Evolutionary conservation across 2,888 invertebrate species (phyloP), one percentile per base, ranked within the genome.

Genomic region (Cloeon dipterum): DNA sequence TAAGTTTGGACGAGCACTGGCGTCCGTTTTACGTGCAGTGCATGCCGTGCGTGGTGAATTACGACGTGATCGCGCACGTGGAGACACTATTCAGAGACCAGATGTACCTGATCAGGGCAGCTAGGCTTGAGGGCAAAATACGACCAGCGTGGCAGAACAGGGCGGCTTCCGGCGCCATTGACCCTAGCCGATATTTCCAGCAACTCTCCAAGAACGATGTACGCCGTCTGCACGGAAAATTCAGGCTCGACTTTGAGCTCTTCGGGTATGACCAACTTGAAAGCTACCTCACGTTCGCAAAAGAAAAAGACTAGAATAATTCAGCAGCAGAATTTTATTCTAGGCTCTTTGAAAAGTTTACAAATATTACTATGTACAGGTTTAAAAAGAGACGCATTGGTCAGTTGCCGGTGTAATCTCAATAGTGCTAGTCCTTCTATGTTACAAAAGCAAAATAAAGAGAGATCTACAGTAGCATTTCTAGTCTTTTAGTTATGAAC

Each of bases 1-100:
- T n/a, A n/a, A n/a, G 38, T 41, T 54, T 58, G 2, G 66, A 68
- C 46, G 64, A 64, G 44, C 70, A 70, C 47, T 70, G 70, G 70
- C 58, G 61, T 33, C 64, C 65, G 0, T 64, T 61, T 42, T 58
- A 61, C 42, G 51, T 62, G 11, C 57, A 61, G 35, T 70, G 70
- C 45, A 62, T 63, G 1, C 69, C 68, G 1, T 70, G 70, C 45
- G 46, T 57, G 5, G 50, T 70, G 2, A 48, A 59, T 18, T 68
- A 67, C 43, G 60, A 67, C 43, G 51, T 64, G 34, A 54, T 68
- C 8, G 66, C 63, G 1, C 26, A 38, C 23, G 62, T 66, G 39
- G 68, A 68, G 47, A 62, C 62, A 1, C 43, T 68, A 36, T 52
- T 54, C 34, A 47, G 54, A n/a, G 70, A 69, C 48, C 63, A 67